Percentiles rank a stretch among this genome's conserved stretches.
phyloP scores from a whole-genome alignment of 2,113 vertebrate species.

The Labrus mixtus region DNA sequence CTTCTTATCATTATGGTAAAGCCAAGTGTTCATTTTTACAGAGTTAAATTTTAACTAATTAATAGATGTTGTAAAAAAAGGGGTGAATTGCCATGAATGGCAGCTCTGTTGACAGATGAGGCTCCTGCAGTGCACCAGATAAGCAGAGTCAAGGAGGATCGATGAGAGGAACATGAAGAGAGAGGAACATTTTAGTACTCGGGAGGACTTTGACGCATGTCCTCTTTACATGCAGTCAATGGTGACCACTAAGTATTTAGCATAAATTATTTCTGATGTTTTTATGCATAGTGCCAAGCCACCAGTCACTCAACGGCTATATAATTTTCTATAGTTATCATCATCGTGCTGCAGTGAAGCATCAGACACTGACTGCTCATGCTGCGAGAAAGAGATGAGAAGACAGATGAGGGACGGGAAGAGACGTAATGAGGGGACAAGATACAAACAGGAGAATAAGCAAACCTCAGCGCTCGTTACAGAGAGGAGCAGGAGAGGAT shows the following conservation, averaged over 20 bases:
- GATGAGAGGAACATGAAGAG: too few relatives aligned
- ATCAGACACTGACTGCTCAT: conserved; percentile 1
- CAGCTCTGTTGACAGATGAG: too few relatives aligned
- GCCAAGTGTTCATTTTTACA: too few relatives aligned
- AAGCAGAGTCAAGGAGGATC: too few relatives aligned
- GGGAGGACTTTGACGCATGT: too few relatives aligned
- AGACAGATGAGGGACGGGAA: not conserved
- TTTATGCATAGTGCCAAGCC: not conserved
- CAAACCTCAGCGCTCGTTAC: conserved; percentile 47
- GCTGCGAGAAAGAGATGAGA: not conserved
- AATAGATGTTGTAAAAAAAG: too few relatives aligned
- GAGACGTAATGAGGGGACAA: not conserved
- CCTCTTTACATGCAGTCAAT: too few relatives aligned
- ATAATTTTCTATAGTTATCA: conserved; percentile 12
- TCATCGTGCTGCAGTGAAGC: conserved; percentile 5
- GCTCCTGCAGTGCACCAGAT: too few relatives aligned
- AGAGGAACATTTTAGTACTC: too few relatives aligned
- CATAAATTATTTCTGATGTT: not conserved
- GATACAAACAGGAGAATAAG: conserved; percentile 10
- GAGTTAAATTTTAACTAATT: too few relatives aligned
- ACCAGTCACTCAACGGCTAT: not conserved
- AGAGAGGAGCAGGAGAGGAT: not conserved
- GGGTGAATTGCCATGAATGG: too few relatives aligned
- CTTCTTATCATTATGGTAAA: too few relatives aligned
- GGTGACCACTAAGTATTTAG: not conserved